Evolutionary conservation across 1,140 invertebrate genomes (phyloP), one percentile per base, ranked within the genome.

Genomic region (Papilio dardanus): DNA sequence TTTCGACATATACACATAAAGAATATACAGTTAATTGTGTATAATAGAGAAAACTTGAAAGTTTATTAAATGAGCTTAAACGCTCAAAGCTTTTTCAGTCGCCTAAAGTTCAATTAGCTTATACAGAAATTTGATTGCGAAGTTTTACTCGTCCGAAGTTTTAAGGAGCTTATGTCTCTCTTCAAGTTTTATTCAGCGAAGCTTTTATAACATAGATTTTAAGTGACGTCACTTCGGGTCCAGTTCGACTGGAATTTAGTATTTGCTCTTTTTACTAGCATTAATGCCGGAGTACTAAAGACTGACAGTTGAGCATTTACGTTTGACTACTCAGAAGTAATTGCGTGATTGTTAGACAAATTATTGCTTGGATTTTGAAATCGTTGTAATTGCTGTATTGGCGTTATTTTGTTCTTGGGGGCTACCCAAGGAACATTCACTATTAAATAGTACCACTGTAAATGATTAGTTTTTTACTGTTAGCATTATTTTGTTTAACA

Each of bases 21-120:
- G 14, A n/a, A 7, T 19, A 58, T 58, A 58, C 24, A 73, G 71
- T 58, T 33, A 46, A 35, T 14, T 21, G 21, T 62, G n/a, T 24
- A 73, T 35, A 73, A 73, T 54, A 73, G 71, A 73, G 46, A 73
- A n/a, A 54, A 73, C 46, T 76, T 77, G 54, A 76, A 79, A 86
- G 80, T 79, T 84, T 86, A 83, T 82, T 82, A 84, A 81, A 80
- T 75, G 75, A 81, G 80, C 81, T 88, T 87, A 83, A 82, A 84
- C 75, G 80, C 77, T 81, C 76, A 76, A 79, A 89, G 83, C 83
- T 85, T 86, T 87, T 83, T 85, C 80, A 82, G 79, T 78, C 81
- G 79, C 66, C 79, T 76, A 81, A 88, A 90, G 80, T 88, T 90
- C 88, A 90, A 90, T 90, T 90, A 89, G 86, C 85, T 89, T 87